phyloP scores from a whole-genome alignment of 2,797 vertebrate genomes.

The Danionella dracula region DNA sequence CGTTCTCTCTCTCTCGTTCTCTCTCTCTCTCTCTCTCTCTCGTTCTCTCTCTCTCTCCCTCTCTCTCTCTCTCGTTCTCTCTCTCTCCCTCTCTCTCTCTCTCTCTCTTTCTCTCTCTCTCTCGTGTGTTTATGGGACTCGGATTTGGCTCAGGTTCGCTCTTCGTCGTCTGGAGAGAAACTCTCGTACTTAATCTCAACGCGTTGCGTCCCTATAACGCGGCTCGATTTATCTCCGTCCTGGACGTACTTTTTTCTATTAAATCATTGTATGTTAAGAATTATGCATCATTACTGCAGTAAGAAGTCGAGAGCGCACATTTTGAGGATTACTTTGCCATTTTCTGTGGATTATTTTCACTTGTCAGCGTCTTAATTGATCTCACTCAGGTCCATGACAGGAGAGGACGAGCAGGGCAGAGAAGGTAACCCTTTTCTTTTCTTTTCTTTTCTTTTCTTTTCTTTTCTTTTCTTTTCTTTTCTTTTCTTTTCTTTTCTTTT shows the following conservation, averaged over 20 bases:
- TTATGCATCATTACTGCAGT: slow-evolving; percentile 30
- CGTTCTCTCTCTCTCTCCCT: no score
- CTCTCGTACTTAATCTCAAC: neutral
- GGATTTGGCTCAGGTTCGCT: slow-evolving; percentile 38
- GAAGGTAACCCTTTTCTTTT: slow-evolving; percentile 41
- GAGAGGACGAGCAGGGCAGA: slow-evolving; percentile 36
- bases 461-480: neutral
- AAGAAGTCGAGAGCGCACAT: slow-evolving; percentile 10
- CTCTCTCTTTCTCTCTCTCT: no score
- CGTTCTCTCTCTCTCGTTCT: no score
- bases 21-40: no score
- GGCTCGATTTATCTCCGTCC: neutral
- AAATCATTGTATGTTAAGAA: slow-evolving; percentile 26
- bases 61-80: no score
- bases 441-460: neutral
- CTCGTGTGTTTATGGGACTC: slow-evolving; percentile 44
- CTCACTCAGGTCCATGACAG: slow-evolving; percentile 57
- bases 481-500: no score
- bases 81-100: no score
- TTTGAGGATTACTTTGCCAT: slow-evolving; percentile 22
- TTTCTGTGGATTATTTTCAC: slow-evolving; percentile 42
- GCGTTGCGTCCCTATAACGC: neutral
- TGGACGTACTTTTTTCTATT: slow-evolving; percentile 11
- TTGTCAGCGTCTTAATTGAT: slow-evolving; percentile 20
- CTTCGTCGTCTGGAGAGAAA: slow-evolving; percentile 6